Evolutionary conservation across 64 coral and sea anemone species (phyloP).

Genomic region (Catalaphyllia jardinei): DNA sequence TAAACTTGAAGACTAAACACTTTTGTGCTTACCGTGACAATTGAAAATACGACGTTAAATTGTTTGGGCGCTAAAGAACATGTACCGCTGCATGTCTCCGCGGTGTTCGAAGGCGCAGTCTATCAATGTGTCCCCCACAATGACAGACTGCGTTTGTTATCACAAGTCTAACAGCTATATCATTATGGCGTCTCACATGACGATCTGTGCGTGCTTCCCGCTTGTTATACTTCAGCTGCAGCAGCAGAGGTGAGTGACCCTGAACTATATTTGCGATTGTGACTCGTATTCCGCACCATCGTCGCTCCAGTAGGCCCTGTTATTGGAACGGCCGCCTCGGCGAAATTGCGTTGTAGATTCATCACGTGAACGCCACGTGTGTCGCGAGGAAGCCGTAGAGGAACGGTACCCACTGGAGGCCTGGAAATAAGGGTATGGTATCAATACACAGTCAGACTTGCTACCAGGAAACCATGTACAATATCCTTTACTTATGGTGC

Average conservation of each 20-base stretch:
- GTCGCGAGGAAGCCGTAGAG: constrained; percentile 62
- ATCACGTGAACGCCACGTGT: constrained; percentile 70
- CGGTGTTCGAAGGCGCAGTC: neutral
- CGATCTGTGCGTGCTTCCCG: neutral
- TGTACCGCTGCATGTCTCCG: neutral
- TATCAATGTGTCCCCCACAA: neutral
- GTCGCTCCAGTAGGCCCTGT: constrained; percentile 82
- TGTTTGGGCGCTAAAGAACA: neutral
- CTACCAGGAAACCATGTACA: too few relatives aligned
- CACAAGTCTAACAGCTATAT: neutral
- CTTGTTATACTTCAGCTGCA: neutral
- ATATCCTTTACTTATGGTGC: too few relatives aligned
- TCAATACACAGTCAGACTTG: too few relatives aligned
- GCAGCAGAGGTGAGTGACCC: neutral
- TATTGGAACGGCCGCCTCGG: constrained; percentile 22
- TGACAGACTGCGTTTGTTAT: neutral
- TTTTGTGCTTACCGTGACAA: neutral
- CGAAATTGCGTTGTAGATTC: constrained; percentile 64
- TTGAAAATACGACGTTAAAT: neutral
- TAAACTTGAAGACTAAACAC: neutral
- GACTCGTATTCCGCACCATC: constrained; percentile 80
- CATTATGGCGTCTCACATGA: neutral
- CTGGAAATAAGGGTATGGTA: constrained; percentile 35
- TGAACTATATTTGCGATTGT: constrained; percentile 53
- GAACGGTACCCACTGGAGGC: constrained; percentile 87